Base-by-base conservation (phyloP, 2,113 vertebrate species). In the Nycticebus coucang region DNA sequence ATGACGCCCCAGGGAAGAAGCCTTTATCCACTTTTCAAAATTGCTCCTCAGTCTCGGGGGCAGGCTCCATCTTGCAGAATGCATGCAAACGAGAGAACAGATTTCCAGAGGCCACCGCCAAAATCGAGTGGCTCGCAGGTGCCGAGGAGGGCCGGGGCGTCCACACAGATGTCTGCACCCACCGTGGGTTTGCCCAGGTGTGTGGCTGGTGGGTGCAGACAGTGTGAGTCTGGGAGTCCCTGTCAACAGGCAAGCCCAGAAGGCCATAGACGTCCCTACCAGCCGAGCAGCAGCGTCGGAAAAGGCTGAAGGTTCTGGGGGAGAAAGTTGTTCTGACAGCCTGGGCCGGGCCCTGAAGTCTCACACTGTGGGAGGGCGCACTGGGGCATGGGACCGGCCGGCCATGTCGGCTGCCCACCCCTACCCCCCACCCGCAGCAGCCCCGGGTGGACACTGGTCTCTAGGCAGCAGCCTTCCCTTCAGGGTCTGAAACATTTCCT, bases 71-170 rank as follows among this genome's bases (percentile, higher is more conserved):
- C 7, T 2, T 11, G 14, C 0, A 17, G 60, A 33, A 6, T 1
- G 3, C 9, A 5, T 11, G 9, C 22, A 12, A 37, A 35, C 0
- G 0, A n/a, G 5, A 4, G 24, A 2, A 7, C 2, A 2, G 69
- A 7, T 7, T 7, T 6, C 30, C 45, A 2, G 7, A 57, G 57
- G 45, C 85, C 9, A 1, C 4, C 7, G 26, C 35, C 9, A 0
- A 41, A 26, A 6, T 2, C 0, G 0, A 4, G 21, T 0, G 0
- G 37, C 30, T 1, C 35, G 14, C 18, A 1, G 68, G 5, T 5
- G 1, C 2, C 0, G 4, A 24, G 26, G 21, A 1, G 28, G 24
- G 5, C 6, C 0, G 2, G 3, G 53, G 33, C 0, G 0, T 59
- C 30, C 3, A 78, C 12, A 62, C 18, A 2, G 33, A 7, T 7